phyloP scores from a whole-genome alignment of 2,113 vertebrate genomes.

The Machaerirhynchus nigripectus region DNA sequence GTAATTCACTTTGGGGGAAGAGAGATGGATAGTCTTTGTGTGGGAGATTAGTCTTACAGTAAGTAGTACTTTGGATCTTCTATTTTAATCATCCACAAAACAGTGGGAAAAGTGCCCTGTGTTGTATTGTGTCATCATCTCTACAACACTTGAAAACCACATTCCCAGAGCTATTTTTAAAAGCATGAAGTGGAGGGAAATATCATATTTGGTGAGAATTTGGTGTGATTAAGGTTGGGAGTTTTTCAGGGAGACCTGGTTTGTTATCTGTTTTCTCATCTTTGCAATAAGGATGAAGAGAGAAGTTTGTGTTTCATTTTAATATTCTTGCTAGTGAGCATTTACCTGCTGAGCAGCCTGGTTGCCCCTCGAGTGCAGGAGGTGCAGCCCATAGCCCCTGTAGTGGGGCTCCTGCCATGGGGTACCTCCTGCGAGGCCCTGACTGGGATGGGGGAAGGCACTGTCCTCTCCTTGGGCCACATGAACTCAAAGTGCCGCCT shows the following conservation, averaged over 20 bases:
- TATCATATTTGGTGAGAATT: background rate
- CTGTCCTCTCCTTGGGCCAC: background rate
- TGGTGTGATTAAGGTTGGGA: background rate
- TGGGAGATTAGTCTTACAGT: conserved; percentile 39
- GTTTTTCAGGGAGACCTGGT: background rate
- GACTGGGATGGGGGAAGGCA: background rate
- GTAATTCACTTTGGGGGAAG: conserved; percentile 26
- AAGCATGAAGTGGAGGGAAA: background rate
- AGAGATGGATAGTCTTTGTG: conserved; percentile 35
- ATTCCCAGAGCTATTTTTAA: conserved; percentile 36
- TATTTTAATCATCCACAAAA: conserved; percentile 36
- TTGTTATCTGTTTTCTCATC: background rate
- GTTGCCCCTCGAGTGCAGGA: background rate
- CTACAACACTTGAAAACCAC: background rate
- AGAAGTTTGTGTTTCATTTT: background rate
- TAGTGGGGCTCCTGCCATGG: accelerated
- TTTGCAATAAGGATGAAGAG: background rate
- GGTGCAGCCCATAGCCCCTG: accelerated
- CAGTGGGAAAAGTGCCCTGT: background rate
- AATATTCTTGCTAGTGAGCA: background rate
- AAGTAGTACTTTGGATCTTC: conserved; percentile 27
- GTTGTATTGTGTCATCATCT: background rate
- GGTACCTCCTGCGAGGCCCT: accelerated
- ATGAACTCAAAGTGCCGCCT: background rate
- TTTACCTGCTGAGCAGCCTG: background rate